Percentiles rank a stretch among this genome's conserved stretches.
phyloP scores from a whole-genome alignment of 1,140 invertebrate species.

The Gonioctena quinquepunctata region DNA sequence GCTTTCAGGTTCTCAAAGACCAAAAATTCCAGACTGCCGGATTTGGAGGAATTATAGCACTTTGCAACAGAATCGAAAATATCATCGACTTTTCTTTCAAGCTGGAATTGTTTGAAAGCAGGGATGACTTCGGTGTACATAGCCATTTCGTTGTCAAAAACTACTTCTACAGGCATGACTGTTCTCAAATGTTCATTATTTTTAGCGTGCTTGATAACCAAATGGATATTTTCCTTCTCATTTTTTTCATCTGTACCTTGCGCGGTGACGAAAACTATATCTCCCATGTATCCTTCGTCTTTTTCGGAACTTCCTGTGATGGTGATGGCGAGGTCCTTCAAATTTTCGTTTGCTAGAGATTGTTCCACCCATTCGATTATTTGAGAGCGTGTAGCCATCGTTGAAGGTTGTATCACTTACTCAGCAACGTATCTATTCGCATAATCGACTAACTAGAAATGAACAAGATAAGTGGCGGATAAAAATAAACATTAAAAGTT shows the following conservation, averaged over 20 bases:
- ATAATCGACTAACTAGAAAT: no score
- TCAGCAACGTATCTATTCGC: no score
- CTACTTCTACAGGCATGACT: background rate
- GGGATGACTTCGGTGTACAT: slow-evolving; percentile 35
- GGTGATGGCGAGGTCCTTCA: background rate
- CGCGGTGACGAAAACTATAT: background rate
- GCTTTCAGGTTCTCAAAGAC: slow-evolving; percentile 61
- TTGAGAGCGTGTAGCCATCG: background rate
- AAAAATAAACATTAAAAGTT: no score
- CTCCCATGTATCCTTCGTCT: slow-evolving; percentile 3
- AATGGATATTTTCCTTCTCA: background rate
- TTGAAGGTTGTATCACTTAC: no score
- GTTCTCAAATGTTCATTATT: background rate
- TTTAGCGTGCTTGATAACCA: background rate
- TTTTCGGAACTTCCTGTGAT: background rate
- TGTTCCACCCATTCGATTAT: background rate
- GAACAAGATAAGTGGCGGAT: no score
- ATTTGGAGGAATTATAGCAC: slow-evolving; percentile 48
- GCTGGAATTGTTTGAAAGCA: slow-evolving; percentile 25
- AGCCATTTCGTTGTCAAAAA: slow-evolving; percentile 33
- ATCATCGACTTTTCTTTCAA: background rate
- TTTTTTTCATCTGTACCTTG: background rate
- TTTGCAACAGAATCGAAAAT: slow-evolving; percentile 29
- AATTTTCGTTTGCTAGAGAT: background rate
- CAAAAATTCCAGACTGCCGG: slow-evolving; percentile 56